Base-by-base conservation (phyloP, 2,888 invertebrate genomes). In the Hybos culiciformis region DNA sequence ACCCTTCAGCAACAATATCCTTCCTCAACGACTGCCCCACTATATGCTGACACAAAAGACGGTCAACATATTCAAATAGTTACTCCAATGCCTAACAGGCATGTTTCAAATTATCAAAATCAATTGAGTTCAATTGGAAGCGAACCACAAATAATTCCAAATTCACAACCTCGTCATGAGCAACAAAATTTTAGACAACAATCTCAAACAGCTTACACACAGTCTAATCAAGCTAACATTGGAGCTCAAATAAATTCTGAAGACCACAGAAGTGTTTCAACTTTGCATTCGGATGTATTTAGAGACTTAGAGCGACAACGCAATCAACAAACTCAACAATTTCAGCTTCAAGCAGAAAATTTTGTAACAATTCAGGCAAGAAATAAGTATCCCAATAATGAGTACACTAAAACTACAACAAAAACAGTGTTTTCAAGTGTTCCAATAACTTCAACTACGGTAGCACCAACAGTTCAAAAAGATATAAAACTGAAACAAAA, bases 401-500 rank as follows among this genome's bases (percentile, higher is more conserved):
- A 47, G 37, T 40, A 39, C 21, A 11, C 42, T 41, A 19, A 37
- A 8, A 43, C 20, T 1, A 29, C 43, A 5, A 5, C 43, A 5
- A 3, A 48, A 4, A 39, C 46, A 9, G 39, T 52, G 14, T 44
- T 54, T 0, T 24, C 50, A 3, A 26, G 48, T 5, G 32, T 50
- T 2, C 45, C 54, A 51, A 46, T 42, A 37, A 17, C 33, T 39
- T 32, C 47, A 31, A 47, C 50, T 7, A 48, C 51, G 14, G 42
- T 42, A 15, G 42, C 17, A 31, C 8, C 43, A n/a, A 49, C 58
- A 42, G 49, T 58, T 34, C 51, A 62, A 5, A 55, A 63, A 42
- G 55, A 54, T 5, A 46, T 57, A 8, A 21, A 14, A 11, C 29
- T 56, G 56, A 70, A 71, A 41, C 70, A 70, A 40, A 69, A 72